phyloP scores from a whole-genome alignment of 1,140 invertebrate genomes.

The Solenopsis invicta region DNA sequence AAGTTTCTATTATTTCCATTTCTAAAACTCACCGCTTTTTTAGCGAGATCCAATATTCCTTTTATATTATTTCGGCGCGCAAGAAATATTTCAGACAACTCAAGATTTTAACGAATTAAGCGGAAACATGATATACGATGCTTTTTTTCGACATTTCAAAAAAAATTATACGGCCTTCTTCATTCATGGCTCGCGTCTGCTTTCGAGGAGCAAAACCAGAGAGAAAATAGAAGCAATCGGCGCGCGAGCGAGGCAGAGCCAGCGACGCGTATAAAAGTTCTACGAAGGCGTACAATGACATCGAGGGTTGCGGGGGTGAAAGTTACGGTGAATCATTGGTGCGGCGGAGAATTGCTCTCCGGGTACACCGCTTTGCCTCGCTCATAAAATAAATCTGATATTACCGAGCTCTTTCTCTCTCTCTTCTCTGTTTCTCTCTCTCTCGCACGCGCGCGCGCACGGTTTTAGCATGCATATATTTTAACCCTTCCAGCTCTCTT shows the following conservation, averaged over 20 bases:
- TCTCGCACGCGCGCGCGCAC: not conserved
- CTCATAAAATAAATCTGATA: conserved; percentile 70
- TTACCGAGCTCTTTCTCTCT: conserved; percentile 44
- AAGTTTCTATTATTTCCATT: not conserved
- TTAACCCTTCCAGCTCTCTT: conserved; percentile 46
- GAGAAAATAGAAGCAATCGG: conserved; percentile 30
- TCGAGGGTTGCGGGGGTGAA: conserved; percentile 37
- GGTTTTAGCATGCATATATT: conserved; percentile 39
- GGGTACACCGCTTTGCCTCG: conserved; percentile 48
- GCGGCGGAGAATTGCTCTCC: conserved; percentile 35
- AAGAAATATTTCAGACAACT: conserved; percentile 16
- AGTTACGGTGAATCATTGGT: conserved; percentile 66
- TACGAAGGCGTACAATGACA: conserved; percentile 59
- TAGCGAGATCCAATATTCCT: not conserved
- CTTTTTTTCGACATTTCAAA: not conserved
- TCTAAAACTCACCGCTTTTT: not conserved
- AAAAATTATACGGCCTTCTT: not conserved
- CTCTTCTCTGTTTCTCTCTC: not conserved
- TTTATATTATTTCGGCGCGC: not conserved
- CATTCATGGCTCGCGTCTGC: conserved; percentile 10
- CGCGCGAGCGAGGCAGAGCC: conserved; percentile 7
- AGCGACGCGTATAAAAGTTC: conserved; percentile 60
- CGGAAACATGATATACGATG: not conserved
- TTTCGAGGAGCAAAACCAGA: conserved; percentile 3
- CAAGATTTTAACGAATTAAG: not conserved